Conservation (phyloP, 2,113 vertebrate genomes). For the Sylvietta virens region DNA sequence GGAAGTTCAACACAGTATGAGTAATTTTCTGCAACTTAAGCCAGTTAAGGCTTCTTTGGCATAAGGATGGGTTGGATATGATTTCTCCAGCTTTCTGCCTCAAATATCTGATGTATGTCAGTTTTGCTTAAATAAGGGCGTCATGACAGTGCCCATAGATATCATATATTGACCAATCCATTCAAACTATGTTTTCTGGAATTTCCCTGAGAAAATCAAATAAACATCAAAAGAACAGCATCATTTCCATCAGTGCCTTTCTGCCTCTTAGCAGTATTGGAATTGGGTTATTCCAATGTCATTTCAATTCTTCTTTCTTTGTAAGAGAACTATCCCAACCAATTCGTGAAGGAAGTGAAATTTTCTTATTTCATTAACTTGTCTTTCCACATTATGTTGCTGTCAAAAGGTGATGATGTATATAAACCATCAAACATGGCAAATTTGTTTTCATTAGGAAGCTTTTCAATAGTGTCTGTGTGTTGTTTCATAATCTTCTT, state of each 20-base stretch:
- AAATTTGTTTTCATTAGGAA: constrained; percentile 69
- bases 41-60: neutral
- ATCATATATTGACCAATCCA: neutral
- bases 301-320: constrained; percentile 19
- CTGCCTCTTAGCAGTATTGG: neutral
- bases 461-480: constrained; percentile 50
- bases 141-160: neutral
- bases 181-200: neutral
- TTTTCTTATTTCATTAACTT: constrained; percentile 49
- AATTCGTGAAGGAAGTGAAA: constrained; percentile 41
- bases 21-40: neutral
- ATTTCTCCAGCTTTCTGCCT: neutral
- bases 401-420: constrained; percentile 52
- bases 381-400: constrained; percentile 28
- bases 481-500: constrained; percentile 72
- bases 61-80: neutral
- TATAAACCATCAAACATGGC: constrained; percentile 45
- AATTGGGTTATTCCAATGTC: constrained; percentile 19
- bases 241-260: neutral
- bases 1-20: neutral
- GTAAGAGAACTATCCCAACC: neutral
- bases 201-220: neutral
- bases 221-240: neutral
- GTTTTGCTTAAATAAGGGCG: neutral
- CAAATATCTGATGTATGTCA: neutral